Percentiles rank a stretch among this genome's conserved stretches.
phyloP scores from a whole-genome alignment of 2,797 vertebrate genomes.

The Liparis tanakae region DNA sequence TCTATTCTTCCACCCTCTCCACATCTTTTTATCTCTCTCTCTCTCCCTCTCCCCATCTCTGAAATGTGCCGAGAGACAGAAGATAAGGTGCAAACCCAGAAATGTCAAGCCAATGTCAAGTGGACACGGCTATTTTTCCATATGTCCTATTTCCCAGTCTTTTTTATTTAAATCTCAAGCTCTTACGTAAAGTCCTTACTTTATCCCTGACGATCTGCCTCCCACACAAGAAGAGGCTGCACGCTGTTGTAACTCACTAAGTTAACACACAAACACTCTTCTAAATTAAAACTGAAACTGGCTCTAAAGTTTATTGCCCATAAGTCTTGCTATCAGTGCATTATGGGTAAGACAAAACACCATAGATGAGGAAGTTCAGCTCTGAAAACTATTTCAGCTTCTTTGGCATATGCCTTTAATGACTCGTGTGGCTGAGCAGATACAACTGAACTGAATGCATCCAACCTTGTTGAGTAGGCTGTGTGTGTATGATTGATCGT shows the following conservation, averaged over 20 bases:
- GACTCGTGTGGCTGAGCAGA: constrained; percentile 43
- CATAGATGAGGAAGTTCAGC: constrained; percentile 25
- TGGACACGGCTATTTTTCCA: constrained; percentile 24
- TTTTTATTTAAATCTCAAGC: constrained; percentile 45
- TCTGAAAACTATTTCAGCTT: constrained; percentile 30
- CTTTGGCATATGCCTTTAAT: constrained; percentile 37
- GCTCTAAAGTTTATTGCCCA: constrained; percentile 8
- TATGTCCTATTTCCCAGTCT: constrained; percentile 13
- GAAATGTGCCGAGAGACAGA: constrained; percentile 43
- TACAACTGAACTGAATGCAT: constrained; percentile 44
- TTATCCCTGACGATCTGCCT: constrained; percentile 47
- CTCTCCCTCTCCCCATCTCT: constrained; percentile 30
- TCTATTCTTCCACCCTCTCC: constrained; percentile 39
- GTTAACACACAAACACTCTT: constrained; percentile 46
- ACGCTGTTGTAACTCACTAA: constrained; percentile 41
- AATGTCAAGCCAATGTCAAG: constrained; percentile 69
- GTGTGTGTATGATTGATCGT: constrained; percentile 68
- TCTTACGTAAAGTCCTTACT: constrained; percentile 53
- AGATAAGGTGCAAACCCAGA: constrained; percentile 65
- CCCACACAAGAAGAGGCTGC: constrained; percentile 67
- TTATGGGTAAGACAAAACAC: background rate
- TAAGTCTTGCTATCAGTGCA: background rate
- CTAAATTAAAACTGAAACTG: constrained; percentile 23
- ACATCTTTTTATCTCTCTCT: constrained; percentile 19
- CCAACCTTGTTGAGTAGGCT: constrained; percentile 59